phyloP scores from a whole-genome alignment of 1,140 invertebrate genomes.

The Wasmannia auropunctata region DNA sequence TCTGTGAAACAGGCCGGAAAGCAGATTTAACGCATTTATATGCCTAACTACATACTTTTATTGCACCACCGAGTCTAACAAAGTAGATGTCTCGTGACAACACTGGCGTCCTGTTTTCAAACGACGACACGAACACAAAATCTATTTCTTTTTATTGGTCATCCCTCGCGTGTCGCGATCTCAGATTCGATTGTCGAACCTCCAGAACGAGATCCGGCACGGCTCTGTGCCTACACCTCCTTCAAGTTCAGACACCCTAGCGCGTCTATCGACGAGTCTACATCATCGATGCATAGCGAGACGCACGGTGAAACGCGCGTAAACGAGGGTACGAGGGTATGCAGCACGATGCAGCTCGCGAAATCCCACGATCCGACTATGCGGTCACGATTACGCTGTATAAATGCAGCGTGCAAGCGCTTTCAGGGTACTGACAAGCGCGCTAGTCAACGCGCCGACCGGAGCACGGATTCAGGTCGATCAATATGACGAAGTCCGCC shows the following conservation, averaged over 20 bases:
- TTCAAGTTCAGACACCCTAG: neutral
- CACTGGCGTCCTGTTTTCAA: neutral
- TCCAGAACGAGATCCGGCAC: neutral
- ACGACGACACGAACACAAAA: neutral
- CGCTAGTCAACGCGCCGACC: conserved; percentile 58
- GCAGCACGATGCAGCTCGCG: conserved; percentile 58
- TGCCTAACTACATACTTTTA: conserved; percentile 33
- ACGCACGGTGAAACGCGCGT: neutral
- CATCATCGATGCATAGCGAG: conserved; percentile 9
- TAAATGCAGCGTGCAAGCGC: conserved; percentile 41
- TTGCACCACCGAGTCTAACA: neutral
- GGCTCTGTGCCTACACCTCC: neutral
- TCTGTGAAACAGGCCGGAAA: neutral
- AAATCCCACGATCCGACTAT: conserved; percentile 28
- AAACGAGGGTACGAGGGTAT: conserved; percentile 10
- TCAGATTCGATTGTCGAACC: conserved; percentile 4
- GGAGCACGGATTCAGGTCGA: conserved; percentile 70
- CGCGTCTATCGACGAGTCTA: conserved; percentile 22
- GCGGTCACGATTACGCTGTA: conserved; percentile 57
- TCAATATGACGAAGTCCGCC: conserved; percentile 66
- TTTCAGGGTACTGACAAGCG: conserved; percentile 52
- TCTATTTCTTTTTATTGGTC: neutral
- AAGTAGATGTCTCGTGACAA: neutral
- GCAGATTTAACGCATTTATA: neutral
- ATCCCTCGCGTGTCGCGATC: neutral